Base-by-base conservation (phyloP, 2,888 invertebrate species). In the Macrosoma leucophasiata region DNA sequence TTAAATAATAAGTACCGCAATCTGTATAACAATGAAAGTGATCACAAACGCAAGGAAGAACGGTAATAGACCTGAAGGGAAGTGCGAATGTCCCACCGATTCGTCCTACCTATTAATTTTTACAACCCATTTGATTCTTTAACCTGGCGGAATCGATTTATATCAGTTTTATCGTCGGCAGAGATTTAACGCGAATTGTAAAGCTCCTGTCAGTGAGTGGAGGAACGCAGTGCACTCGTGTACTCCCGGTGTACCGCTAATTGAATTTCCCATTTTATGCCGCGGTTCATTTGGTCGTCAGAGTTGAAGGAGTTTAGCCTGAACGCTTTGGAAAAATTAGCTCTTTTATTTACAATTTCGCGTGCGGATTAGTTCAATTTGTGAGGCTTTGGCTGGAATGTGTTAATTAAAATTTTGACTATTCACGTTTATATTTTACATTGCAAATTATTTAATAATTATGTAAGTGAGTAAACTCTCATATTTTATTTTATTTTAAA, bases 71-170 rank as follows among this genome's bases (percentile, higher is more conserved):
- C n/a, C n/a, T n/a, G n/a, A n/a, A n/a, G 17, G 26, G 22, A 23
- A 8, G 28, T 29, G 20, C 33, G 17, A 46, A 50, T 48, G 52
- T 49, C 48, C 52, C 44, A 53, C 43, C 58, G 58, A 58, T 58
- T 56, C 63, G 54, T 62, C 57, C 62, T 53, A 58, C 66, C 79
- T 77, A 79, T 81, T 79, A 78, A 77, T 79, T 79, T 78, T 82
- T 78, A 81, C 76, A 73, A 69, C 50, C 75, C 77, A 81, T 81
- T 81, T 76, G 76, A 72, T 76, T 76, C 77, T 72, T 76, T 71
- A 78, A 78, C 75, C 70, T 76, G 74, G 66, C 62, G 66, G 75
- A 76, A 77, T 79, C 76, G 72, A 81, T 81, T 76, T 79, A 75
- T 75, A 72, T 70, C 73, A 69, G 65, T 75, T 75, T 74, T 72